Conservation (phyloP, 1,140 invertebrate species). For the Cydia strobilella region DNA sequence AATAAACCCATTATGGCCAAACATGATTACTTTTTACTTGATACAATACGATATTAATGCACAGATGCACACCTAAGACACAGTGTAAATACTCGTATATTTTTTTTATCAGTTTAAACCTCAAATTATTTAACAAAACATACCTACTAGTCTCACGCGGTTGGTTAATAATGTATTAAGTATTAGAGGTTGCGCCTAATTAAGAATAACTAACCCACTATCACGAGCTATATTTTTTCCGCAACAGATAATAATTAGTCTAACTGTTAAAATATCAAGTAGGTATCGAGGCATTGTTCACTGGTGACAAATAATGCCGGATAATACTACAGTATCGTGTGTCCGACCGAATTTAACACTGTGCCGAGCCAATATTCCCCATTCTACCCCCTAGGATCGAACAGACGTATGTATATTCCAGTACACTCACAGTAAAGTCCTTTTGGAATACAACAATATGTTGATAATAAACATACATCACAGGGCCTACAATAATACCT, state of each 20-base stretch:
- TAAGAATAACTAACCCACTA: not conserved
- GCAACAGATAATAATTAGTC: not conserved
- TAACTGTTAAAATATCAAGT: constrained; percentile 8
- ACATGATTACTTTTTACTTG: no score
- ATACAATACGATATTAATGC: no score
- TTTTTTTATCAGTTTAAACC: no score
- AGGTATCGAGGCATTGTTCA: constrained; percentile 15
- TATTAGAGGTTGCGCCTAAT: not conserved
- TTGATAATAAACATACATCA: constrained; percentile 17
- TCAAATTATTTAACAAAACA: no score
- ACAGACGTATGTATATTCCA: not conserved
- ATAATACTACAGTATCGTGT: constrained; percentile 17
- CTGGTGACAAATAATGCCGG: constrained; percentile 16
- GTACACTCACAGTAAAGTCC: not conserved
- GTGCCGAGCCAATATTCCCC: constrained; percentile 19
- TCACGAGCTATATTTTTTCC: not conserved
- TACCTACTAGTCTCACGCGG: no score
- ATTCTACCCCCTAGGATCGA: not conserved
- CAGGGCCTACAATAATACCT: constrained; percentile 13
- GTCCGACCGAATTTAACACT: constrained; percentile 18
- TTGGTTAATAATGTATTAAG: no score
- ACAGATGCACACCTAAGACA: no score
- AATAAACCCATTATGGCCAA: no score
- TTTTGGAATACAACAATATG: not conserved
- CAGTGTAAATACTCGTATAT: no score